Evolutionary conservation across 2,113 vertebrate genomes (phyloP).

Genomic region (Atractosteus spatula): DNA sequence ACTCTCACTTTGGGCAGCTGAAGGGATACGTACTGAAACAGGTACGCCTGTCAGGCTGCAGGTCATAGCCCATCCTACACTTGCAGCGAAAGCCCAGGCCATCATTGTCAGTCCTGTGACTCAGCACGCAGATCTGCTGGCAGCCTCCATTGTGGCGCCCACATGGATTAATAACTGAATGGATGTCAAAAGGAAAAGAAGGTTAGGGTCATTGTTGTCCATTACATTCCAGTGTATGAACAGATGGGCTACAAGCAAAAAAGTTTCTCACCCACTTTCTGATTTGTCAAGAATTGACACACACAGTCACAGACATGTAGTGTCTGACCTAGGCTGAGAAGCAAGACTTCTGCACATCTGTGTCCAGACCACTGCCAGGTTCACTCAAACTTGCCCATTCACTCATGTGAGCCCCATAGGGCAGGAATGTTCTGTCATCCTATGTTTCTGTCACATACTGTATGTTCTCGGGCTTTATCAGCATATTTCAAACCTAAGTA

Average conservation of each 20-base stretch:
- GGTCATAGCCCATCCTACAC: conserved; percentile 59
- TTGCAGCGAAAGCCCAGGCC: conserved; percentile 64
- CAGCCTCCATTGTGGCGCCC: conserved; percentile 61
- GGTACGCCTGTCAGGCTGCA: conserved; percentile 41
- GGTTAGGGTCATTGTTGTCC: background rate
- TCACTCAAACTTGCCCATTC: too few relatives aligned
- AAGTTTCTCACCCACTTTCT: too few relatives aligned
- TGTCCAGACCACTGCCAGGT: too few relatives aligned
- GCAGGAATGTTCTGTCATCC: background rate
- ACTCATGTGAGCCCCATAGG: background rate
- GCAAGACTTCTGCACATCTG: too few relatives aligned
- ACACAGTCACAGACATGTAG: too few relatives aligned
- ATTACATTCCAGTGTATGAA: too few relatives aligned
- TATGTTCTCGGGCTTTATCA: too few relatives aligned
- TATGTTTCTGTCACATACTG: too few relatives aligned
- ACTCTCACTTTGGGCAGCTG: background rate
- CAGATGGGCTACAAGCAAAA: too few relatives aligned
- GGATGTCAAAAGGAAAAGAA: background rate
- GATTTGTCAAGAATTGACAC: too few relatives aligned
- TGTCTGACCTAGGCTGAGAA: too few relatives aligned
- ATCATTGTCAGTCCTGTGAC: conserved; percentile 52
- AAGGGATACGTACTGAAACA: conserved; percentile 51
- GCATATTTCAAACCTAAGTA: too few relatives aligned
- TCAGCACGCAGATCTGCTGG: conserved; percentile 62
- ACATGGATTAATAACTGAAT: conserved; percentile 56